These are phyloP conservation scores for Orthonychiurus folsomi DNA, from an alignment of 2,888 invertebrate genomes.

Conservation along the genomic window DNA sequence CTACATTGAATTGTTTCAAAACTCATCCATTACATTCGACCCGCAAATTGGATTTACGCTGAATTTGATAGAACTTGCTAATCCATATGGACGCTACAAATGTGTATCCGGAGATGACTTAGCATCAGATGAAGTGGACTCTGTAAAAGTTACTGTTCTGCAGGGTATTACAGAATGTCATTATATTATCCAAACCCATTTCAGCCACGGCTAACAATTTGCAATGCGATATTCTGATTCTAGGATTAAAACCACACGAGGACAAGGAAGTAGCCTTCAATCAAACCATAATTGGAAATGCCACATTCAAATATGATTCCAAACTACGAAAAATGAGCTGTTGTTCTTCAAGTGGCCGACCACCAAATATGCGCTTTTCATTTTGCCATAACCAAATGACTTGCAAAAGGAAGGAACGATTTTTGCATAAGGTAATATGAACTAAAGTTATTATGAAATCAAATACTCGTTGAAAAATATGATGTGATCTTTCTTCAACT, in stretches of 20 bases:
- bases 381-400: constrained; percentile 35
- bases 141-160: constrained; percentile 15
- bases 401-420: constrained; percentile 30
- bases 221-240: no score
- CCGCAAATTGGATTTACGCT: constrained; percentile 32
- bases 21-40: constrained; percentile 30
- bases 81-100: constrained; percentile 32
- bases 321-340: constrained; percentile 30
- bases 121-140: constrained; percentile 21
- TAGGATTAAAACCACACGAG: constrained; percentile 3
- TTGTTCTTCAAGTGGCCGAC: constrained; percentile 32
- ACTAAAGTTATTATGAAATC: constrained; percentile 3
- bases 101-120: constrained; percentile 29
- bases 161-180: no score
- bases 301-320: constrained; percentile 30
- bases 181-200: no score
- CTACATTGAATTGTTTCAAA: constrained; percentile 14
- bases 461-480: background rate
- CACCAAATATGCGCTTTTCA: constrained; percentile 31
- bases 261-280: constrained; percentile 13
- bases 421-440: constrained; percentile 24
- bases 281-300: constrained; percentile 26
- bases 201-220: no score
- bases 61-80: constrained; percentile 23
- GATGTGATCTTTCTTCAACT: background rate